Percentiles rank a stretch among this genome's conserved stretches.
Conservation (phyloP, 2,797 vertebrate species). For the Hemibagrus guttatus region DNA sequence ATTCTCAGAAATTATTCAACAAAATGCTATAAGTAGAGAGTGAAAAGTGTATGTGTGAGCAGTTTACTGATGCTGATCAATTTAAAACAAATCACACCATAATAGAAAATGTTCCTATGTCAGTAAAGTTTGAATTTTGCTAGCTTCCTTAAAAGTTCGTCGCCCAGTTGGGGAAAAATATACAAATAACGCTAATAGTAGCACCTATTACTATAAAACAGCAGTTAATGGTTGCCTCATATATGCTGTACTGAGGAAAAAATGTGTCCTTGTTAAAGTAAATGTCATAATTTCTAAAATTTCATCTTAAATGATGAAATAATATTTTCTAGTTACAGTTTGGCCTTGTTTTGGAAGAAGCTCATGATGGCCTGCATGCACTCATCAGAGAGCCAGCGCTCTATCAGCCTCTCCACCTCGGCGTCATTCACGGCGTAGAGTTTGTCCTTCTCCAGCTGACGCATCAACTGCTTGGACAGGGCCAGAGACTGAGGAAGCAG, state of each 20-base stretch:
- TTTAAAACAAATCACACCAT: neutral
- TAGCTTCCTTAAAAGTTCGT: neutral
- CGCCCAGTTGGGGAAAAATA: neutral
- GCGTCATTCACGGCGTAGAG: conserved; percentile 78
- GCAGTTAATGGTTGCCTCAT: neutral
- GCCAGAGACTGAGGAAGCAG: conserved; percentile 72
- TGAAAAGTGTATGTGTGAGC: neutral
- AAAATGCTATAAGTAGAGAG: neutral
- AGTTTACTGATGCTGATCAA: neutral
- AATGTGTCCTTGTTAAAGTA: neutral
- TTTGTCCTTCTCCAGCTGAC: conserved; percentile 77
- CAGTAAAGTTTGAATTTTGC: neutral
- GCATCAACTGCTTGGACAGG: conserved; percentile 84
- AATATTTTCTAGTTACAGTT: conserved; percentile 72
- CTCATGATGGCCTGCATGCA: conserved; percentile 78
- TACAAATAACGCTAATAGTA: neutral
- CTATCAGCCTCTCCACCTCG: conserved; percentile 77
- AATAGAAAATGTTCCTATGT: neutral
- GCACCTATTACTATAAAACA: no score
- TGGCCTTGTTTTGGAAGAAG: conserved; percentile 85
- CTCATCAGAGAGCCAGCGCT: conserved; percentile 85
- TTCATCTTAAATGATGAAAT: neutral
- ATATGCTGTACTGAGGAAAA: neutral
- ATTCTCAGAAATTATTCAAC: neutral
- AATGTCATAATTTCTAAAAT: neutral